These are phyloP conservation scores for Anableps anableps DNA, from an alignment of 2,797 vertebrate species.

Conservation along the genomic window DNA sequence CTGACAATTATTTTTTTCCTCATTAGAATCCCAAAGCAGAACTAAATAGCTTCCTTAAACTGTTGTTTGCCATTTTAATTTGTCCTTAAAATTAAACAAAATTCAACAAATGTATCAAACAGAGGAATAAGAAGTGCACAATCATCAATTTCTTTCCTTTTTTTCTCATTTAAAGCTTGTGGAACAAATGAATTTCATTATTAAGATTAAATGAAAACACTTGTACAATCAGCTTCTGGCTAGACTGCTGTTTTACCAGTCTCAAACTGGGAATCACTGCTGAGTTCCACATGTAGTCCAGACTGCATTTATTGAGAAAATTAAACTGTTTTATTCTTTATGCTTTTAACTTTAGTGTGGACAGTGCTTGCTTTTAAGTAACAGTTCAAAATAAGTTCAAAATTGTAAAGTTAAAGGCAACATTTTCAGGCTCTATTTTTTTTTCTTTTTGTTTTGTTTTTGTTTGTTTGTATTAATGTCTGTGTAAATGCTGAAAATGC, in stretches of 20 bases:
- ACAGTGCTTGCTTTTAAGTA: neutral
- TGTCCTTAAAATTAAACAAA: slow-evolving; percentile 28
- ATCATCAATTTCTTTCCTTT: slow-evolving; percentile 14
- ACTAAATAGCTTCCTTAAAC: slow-evolving; percentile 20
- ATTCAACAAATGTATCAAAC: slow-evolving; percentile 18
- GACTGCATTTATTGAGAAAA: neutral
- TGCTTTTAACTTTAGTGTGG: neutral
- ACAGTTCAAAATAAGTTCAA: neutral
- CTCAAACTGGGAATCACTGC: slow-evolving; percentile 12
- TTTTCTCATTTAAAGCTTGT: slow-evolving; percentile 14
- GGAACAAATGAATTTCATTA: slow-evolving; percentile 26
- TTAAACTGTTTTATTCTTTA: neutral
- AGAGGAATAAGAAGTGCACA: slow-evolving; percentile 2
- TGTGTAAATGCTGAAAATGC: neutral
- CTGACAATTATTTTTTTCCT: neutral
- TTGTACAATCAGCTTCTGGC: slow-evolving; percentile 32
- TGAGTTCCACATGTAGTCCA: slow-evolving; percentile 9
- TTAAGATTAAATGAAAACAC: slow-evolving; percentile 19
- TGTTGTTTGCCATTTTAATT: slow-evolving; percentile 47
- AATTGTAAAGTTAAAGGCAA: neutral
- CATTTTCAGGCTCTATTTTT: neutral
- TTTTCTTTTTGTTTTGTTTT: neutral
- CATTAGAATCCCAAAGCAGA: neutral
- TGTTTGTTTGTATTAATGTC: no score
- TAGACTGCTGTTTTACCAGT: slow-evolving; percentile 14